Conservation (phyloP, 2,888 invertebrate genomes). For the Barypeithes pellucidus region DNA sequence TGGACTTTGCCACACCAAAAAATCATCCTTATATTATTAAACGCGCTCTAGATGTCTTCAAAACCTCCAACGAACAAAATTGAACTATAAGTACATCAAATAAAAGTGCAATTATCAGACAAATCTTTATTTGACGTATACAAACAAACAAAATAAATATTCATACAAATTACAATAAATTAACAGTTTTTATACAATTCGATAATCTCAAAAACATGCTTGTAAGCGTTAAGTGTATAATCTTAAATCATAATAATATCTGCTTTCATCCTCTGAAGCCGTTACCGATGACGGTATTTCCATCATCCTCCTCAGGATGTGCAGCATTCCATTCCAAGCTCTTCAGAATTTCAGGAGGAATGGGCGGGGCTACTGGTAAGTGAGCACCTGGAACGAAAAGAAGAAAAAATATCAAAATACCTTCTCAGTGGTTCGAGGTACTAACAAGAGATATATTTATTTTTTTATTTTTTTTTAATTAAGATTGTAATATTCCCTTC, state of each 20-base stretch:
- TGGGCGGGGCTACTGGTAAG: constrained; percentile 78
- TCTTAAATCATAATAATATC: not conserved
- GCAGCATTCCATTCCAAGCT: constrained; percentile 79
- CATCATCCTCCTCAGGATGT: constrained; percentile 73
- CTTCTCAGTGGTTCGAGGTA: too few relatives aligned
- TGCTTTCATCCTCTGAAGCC: constrained; percentile 40
- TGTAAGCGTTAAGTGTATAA: too few relatives aligned
- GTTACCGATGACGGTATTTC: constrained; percentile 34
- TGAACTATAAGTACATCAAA: not conserved
- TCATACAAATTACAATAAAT: not conserved
- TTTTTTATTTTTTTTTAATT: too few relatives aligned
- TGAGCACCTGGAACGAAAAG: constrained; percentile 68
- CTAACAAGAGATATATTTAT: too few relatives aligned
- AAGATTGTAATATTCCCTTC: too few relatives aligned
- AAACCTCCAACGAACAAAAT: too few relatives aligned
- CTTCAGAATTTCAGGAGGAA: constrained; percentile 79
- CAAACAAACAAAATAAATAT: not conserved
- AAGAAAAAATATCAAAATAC: constrained; percentile 1
- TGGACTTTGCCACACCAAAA: too few relatives aligned
- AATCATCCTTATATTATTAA: too few relatives aligned
- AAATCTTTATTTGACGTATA: constrained; percentile 20
- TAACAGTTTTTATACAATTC: too few relatives aligned
- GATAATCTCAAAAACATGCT: too few relatives aligned
- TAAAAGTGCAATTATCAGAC: not conserved
- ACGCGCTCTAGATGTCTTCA: too few relatives aligned